Base-by-base conservation (phyloP, 1,140 invertebrate species). In the Olivierus martensii region DNA sequence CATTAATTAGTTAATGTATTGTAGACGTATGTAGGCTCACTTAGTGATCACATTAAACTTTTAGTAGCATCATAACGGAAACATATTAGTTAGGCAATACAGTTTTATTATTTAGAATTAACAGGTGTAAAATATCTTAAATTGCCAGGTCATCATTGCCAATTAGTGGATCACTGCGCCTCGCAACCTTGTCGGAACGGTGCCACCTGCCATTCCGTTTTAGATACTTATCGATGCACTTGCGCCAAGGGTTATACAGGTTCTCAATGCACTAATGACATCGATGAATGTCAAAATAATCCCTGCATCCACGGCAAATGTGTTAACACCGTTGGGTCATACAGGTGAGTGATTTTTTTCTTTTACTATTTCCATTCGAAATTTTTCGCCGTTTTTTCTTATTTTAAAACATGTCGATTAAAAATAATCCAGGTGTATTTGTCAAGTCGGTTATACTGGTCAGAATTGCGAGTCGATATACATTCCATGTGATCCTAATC, bases 171-270 rank as follows among this genome's bases (percentile, higher is more conserved):
- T 68, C 79, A 89, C 64, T 93, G 89, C 67, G 84, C 87, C 4
- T 84, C 83, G 11, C 80, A 81, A 57, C 89, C 83, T 0, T 67
- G 66, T 43, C 37, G 46, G 5, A 61, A 67, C 43, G 48, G 54
- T 12, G 89, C 84, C 7, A 77, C 79, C 50, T 94, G 90, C 63
- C 77, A 76, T 21, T 84, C 84, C 0, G 66, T 81, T 2, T 74
- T 49, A 34, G 56, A 57, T 46, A 38, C 35, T 37, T 57, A 53
- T 17, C 51, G 42, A 3, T 97, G 93, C 67, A 87, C 84, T 11
- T 97, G 93, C 65, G 84, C 87, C n/a, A 80, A 79, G 2, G 90
- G 89, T 9, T 93, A 85, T 70, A 88, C 87, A 66, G 89, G 90
- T 5, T 70, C 83, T 12, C 80, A 89, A 65, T 98, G 93, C 63